These are phyloP conservation scores for Pocillopora verrucosa DNA, from an alignment of 64 coral and sea anemone species.

Conservation along the genomic window DNA sequence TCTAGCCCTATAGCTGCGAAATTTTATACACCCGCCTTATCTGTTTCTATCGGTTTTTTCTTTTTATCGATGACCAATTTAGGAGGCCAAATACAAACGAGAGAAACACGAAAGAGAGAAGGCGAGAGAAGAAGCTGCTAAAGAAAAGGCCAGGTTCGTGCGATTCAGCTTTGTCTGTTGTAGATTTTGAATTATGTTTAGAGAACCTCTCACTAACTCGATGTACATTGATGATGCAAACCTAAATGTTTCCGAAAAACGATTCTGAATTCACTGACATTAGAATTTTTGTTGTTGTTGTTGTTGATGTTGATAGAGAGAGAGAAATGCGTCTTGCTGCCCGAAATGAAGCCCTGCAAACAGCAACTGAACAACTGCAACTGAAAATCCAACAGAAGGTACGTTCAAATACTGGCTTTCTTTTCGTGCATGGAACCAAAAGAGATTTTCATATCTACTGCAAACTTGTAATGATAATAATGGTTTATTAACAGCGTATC, in stretches of 20 bases:
- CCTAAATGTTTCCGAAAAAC: background rate
- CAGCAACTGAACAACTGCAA: constrained; percentile 65
- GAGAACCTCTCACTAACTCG: background rate
- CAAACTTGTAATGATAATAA: background rate
- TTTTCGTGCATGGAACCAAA: background rate
- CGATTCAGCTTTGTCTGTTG: background rate
- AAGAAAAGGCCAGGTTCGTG: constrained; percentile 82
- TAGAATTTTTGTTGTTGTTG: background rate
- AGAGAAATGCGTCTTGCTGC: constrained; percentile 85
- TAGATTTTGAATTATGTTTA: background rate
- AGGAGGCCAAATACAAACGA: constrained; percentile 90
- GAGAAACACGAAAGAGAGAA: constrained; percentile 93
- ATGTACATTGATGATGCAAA: background rate
- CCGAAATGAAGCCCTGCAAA: constrained; percentile 65
- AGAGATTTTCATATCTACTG: background rate
- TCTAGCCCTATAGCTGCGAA: too few species aligned
- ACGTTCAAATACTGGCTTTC: background rate
- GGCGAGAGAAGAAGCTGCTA: constrained; percentile 87
- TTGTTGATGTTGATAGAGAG: constrained; percentile 49
- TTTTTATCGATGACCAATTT: background rate
- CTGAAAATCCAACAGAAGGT: constrained; percentile 90
- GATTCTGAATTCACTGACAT: background rate
- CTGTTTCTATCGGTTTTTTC: too few species aligned
- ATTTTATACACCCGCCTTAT: too few species aligned
- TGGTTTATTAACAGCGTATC: too few species aligned